phyloP scores from a whole-genome alignment of 2,797 vertebrate species.

The Otolemur crassicaudatus region DNA sequence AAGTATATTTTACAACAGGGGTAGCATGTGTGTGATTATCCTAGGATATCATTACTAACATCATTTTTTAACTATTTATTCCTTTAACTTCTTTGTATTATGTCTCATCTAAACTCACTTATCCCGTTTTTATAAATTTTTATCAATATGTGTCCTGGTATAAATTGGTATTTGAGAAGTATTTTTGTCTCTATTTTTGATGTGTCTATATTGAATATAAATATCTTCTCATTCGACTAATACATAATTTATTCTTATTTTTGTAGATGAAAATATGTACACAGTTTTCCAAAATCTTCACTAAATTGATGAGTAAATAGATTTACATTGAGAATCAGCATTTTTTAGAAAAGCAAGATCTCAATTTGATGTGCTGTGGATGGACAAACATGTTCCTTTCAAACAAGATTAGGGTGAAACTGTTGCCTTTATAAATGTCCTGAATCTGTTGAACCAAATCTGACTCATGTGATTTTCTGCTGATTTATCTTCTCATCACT shows the following conservation, averaged over 20 bases:
- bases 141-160: background rate
- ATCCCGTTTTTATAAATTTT: background rate
- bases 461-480: background rate
- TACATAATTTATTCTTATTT: background rate
- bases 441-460: background rate
- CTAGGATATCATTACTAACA: background rate
- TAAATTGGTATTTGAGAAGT: background rate
- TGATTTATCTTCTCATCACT: background rate
- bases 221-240: background rate
- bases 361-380: background rate
- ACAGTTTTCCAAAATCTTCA: background rate
- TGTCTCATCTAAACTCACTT: background rate
- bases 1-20: background rate
- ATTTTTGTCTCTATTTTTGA: background rate
- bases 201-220: background rate
- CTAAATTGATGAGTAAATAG: background rate
- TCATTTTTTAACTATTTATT: background rate
- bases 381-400: background rate
- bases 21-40: background rate
- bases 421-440: background rate
- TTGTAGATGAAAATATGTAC: background rate
- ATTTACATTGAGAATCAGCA: background rate
- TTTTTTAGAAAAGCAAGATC: constrained; percentile 10
- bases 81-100: background rate
- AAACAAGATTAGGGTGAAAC: background rate